A percentile compares a stretch with the other conserved stretches of the same genome.
Conservation (phyloP, 2,113 vertebrate genomes). For the Uria lomvia region DNA sequence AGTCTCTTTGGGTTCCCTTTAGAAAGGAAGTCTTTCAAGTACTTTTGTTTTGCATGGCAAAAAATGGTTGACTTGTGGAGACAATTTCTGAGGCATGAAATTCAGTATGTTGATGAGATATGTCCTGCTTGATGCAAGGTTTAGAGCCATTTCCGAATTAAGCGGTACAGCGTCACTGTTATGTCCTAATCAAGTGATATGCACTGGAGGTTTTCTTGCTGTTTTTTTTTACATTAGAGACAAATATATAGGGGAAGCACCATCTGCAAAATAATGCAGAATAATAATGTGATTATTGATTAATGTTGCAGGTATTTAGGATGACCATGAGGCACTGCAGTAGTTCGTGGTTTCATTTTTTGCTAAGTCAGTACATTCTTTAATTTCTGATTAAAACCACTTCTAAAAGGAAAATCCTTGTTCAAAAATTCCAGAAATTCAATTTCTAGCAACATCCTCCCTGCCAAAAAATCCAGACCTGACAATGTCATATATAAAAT, state of each 20-base stretch:
- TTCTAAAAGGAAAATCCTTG: background rate
- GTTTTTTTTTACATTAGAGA: background rate
- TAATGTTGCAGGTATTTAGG: background rate
- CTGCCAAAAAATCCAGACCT: background rate
- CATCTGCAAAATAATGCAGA: background rate
- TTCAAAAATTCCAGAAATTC: background rate
- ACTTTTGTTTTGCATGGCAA: background rate
- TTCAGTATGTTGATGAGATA: background rate
- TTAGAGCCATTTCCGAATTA: background rate
- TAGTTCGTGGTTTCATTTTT: background rate
- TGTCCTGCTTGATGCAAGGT: background rate
- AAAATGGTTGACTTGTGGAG: background rate
- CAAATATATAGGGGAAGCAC: background rate
- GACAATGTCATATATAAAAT: background rate
- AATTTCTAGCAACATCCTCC: background rate
- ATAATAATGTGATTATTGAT: background rate
- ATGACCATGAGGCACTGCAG: background rate
- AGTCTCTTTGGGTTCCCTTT: background rate
- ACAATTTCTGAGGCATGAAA: background rate
- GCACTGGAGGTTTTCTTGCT: background rate
- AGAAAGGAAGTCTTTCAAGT: background rate
- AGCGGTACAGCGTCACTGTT: background rate
- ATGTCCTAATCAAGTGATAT: background rate
- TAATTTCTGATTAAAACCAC: background rate
- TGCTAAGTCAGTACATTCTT: background rate